These are phyloP conservation scores for Propithecus coquereli DNA, from an alignment of 2,113 vertebrate species.

Conservation along the genomic window DNA sequence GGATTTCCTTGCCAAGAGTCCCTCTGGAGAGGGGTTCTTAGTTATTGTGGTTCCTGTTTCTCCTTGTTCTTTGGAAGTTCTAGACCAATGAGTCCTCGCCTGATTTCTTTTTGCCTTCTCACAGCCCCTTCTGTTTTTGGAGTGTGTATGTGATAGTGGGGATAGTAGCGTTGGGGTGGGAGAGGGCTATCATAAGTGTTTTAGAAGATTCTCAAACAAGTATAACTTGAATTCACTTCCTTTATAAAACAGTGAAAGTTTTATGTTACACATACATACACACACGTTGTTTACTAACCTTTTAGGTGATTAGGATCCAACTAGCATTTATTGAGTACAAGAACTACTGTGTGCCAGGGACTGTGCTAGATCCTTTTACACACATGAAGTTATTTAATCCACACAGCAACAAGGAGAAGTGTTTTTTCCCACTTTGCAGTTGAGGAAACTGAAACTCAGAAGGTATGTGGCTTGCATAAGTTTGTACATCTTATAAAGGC, in stretches of 20 bases:
- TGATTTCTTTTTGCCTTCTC: not conserved
- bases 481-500: not conserved
- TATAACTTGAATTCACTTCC: not conserved
- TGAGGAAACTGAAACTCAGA: conserved; percentile 40
- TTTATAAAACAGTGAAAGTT: not conserved
- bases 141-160: not conserved
- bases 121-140: not conserved
- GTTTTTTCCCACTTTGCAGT: conserved; percentile 4
- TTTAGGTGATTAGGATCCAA: not conserved
- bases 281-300: not conserved
- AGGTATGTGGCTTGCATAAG: not conserved
- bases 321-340: not conserved
- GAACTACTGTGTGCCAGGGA: not conserved
- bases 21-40: not conserved
- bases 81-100: not conserved
- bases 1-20: not conserved
- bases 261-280: not conserved
- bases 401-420: not conserved
- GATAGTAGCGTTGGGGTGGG: not conserved
- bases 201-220: not conserved
- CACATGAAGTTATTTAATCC: not conserved
- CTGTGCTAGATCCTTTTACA: not conserved
- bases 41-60: not conserved
- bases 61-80: not conserved
- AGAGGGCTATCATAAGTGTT: not conserved